Conservation (phyloP, 1,140 invertebrate genomes). For the Tetramorium alpestre region DNA sequence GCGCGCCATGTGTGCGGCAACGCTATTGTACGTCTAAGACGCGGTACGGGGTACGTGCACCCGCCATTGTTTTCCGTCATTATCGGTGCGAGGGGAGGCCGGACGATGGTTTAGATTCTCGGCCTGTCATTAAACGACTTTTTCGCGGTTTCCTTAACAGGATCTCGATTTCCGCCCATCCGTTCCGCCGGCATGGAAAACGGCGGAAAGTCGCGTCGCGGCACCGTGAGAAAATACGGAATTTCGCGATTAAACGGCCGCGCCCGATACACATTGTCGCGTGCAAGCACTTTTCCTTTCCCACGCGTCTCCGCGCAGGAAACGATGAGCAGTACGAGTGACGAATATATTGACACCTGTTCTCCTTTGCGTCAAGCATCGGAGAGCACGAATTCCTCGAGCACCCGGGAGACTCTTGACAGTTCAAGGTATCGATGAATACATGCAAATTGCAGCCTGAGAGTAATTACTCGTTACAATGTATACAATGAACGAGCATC, state of each 20-base stretch:
- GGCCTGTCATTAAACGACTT: slow-evolving; percentile 80
- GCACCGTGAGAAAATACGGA: slow-evolving; percentile 79
- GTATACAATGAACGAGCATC: slow-evolving; percentile 24
- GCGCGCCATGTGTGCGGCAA: slow-evolving; percentile 81
- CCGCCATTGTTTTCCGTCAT: slow-evolving; percentile 80
- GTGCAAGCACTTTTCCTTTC: slow-evolving; percentile 43
- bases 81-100: slow-evolving; percentile 66
- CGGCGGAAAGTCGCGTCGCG: slow-evolving; percentile 68
- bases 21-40: slow-evolving; percentile 68
- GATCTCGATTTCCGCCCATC: slow-evolving; percentile 70
- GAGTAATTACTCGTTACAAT: slow-evolving; percentile 41
- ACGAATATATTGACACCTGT: slow-evolving; percentile 70
- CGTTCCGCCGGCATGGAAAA: slow-evolving; percentile 49
- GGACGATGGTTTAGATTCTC: slow-evolving; percentile 79
- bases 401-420: slow-evolving; percentile 32
- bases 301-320: slow-evolving; percentile 56
- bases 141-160: slow-evolving; percentile 77
- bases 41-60: slow-evolving; percentile 50
- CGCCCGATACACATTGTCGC: slow-evolving; percentile 44
- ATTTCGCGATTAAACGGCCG: slow-evolving; percentile 66
- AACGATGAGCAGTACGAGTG: slow-evolving; percentile 53
- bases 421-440: slow-evolving; percentile 44
- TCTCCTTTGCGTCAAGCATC: slow-evolving; percentile 51
- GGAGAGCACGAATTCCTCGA: slow-evolving; percentile 52
- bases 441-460: slow-evolving; percentile 25